Base-by-base conservation (phyloP, 2,888 invertebrate genomes). In the Plagodis dolabraria region DNA sequence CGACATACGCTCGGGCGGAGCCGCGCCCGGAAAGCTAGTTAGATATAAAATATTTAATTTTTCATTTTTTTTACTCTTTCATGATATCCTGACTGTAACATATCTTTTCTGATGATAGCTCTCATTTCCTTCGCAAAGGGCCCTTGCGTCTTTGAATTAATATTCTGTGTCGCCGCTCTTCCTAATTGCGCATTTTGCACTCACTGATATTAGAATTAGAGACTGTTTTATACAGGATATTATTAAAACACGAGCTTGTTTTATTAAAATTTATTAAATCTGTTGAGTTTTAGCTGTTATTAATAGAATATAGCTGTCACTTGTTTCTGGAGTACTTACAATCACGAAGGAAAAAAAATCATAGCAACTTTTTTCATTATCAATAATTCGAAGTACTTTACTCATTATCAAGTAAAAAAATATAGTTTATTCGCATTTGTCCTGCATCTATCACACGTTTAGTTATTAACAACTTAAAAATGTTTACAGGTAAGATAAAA, bases 101-200 rank as follows among this genome's bases (percentile, higher is more conserved):
- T 33, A 8, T 5, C 8, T 47, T 33, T 47, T 36, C 44, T 43
- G 55, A 52, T 60, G 50, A 55, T 55, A 36, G 46, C 44, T 43
- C 44, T 54, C 55, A 61, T 67, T 62, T 62, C 54, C 58, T 45
- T 56, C 49, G 66, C 61, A 49, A 64, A 67, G 67, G 62, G 57
- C 51, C 60, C 60, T 55, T 52, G 62, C 62, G 53, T 60, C 66
- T 66, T 67, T 64, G 77, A 81, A 84, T 84, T 83, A 84, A 84
- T 84, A 84, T 83, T 84, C 82, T 80, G 77, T 81, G 79, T 80
- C 83, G 69, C 75, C 76, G 82, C 80, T 63, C 67, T 68, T 75
- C 77, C 72, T 83, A 83, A 85, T 85, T 83, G 80, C 78, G 59
- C 70, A 71, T 69, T 75, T 70, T 71, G 69, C 72, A 64, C 59